Evolutionary conservation across 2,888 invertebrate genomes (phyloP).

Genomic region (Drosophila austrosaltans): DNA sequence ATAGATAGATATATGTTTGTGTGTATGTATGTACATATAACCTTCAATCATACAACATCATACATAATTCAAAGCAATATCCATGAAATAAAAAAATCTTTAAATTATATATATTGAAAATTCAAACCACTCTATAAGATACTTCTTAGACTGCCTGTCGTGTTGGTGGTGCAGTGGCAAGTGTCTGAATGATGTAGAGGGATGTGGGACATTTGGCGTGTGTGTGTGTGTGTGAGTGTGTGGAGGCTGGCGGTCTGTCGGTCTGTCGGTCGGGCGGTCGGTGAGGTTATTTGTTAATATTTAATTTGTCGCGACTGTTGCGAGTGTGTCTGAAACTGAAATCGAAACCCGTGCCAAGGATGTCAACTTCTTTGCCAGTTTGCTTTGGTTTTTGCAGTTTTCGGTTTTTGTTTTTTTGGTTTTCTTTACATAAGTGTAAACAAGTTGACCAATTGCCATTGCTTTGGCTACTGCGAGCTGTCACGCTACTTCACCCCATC

Average conservation of each 20-base stretch:
- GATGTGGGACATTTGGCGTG: no score
- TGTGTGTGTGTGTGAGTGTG: no score
- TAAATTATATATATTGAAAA: constrained; percentile 37
- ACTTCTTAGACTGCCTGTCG: constrained; percentile 46
- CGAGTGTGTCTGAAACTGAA: constrained; percentile 42
- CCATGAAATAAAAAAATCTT: constrained; percentile 21
- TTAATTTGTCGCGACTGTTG: constrained; percentile 43
- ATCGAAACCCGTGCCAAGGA: constrained; percentile 75
- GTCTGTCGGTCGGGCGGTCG: not conserved
- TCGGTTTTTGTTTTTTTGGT: constrained; percentile 11
- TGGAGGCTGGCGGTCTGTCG: not conserved
- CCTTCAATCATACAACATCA: constrained; percentile 54
- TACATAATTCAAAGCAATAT: constrained; percentile 62
- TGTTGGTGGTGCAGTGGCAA: constrained; percentile 9
- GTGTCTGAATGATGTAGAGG: no score
- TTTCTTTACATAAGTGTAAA: constrained; percentile 47
- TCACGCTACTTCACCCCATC: constrained; percentile 43
- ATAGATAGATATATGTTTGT: no score
- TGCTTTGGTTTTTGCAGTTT: constrained; percentile 21
- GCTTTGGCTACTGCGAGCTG: not conserved
- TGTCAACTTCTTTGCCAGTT: constrained; percentile 74
- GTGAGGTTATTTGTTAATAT: constrained; percentile 61
- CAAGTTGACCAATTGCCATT: constrained; percentile 54
- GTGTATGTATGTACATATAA: constrained; percentile 7
- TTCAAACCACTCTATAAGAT: constrained; percentile 24